Percentiles rank a stretch among this genome's conserved stretches.
Evolutionary conservation across 2,888 invertebrate species (phyloP).

Genomic region (Argyra leucocephala): DNA sequence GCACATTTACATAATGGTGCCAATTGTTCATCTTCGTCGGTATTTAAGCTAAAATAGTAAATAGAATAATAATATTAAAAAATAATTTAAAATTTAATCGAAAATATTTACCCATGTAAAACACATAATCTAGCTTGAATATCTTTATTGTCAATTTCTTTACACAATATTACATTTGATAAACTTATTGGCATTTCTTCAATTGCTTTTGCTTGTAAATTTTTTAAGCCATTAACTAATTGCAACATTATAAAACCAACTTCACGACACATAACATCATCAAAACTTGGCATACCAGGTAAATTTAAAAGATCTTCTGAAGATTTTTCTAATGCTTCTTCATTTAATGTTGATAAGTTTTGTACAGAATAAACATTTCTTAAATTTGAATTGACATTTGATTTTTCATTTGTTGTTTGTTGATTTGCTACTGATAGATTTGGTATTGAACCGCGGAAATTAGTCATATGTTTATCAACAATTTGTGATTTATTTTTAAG

Average conservation of each 20-base stretch:
- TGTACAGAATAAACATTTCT: constrained; percentile 48
- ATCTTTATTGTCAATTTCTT: constrained; percentile 53
- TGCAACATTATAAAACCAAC: constrained; percentile 71
- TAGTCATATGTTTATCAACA: constrained; percentile 40
- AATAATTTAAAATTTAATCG: too few species aligned
- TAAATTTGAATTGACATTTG: constrained; percentile 27
- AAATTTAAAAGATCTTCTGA: constrained; percentile 23
- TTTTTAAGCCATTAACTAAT: constrained; percentile 70
- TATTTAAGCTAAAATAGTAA: constrained; percentile 51
- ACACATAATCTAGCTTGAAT: constrained; percentile 60
- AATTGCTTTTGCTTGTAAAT: constrained; percentile 70
- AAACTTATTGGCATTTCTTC: constrained; percentile 66
- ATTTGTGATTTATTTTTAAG: constrained; percentile 50
- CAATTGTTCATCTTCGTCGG: constrained; percentile 57
- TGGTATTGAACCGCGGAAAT: constrained; percentile 43
- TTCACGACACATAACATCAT: constrained; percentile 51
- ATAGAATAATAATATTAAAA: not conserved
- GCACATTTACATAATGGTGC: constrained; percentile 73
- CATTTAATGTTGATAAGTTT: constrained; percentile 39
- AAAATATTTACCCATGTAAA: constrained; percentile 57
- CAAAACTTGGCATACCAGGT: constrained; percentile 39
- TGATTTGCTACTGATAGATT: constrained; percentile 37
- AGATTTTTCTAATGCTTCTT: constrained; percentile 28
- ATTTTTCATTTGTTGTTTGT: constrained; percentile 26
- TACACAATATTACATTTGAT: constrained; percentile 62